Conservation (phyloP, 2,888 invertebrate species). For the Melolontha melolontha region DNA sequence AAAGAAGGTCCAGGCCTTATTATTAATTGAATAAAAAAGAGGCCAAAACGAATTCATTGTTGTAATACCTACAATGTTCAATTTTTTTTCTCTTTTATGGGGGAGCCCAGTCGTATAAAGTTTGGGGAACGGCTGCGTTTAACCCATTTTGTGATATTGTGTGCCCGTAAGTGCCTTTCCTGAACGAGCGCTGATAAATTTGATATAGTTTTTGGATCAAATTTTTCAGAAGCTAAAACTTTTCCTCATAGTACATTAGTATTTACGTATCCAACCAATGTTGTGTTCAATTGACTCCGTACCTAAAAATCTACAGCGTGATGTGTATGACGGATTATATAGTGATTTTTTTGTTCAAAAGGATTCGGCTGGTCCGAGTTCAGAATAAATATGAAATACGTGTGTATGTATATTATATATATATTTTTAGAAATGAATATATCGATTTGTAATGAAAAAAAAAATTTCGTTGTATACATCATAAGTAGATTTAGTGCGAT, state of each 20-base stretch:
- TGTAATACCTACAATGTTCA: conserved; percentile 24
- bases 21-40: conserved; percentile 1
- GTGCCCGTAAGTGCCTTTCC: conserved; percentile 51
- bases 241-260: conserved; percentile 57
- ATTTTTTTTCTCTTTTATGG: conserved; percentile 35
- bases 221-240: conserved; percentile 30
- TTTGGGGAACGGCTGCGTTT: conserved; percentile 47
- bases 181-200: conserved; percentile 41
- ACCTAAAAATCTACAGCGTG: conserved; percentile 61
- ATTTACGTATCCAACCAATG: conserved; percentile 60
- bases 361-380: conserved; percentile 59
- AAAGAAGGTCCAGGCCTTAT: conserved; percentile 6
- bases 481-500: conserved; percentile 60
- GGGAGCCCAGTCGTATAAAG: conserved; percentile 45
- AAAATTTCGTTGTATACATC: conserved; percentile 59
- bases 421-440: conserved; percentile 43
- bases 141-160: conserved; percentile 53
- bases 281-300: conserved; percentile 65
- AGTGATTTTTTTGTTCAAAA: conserved; percentile 20
- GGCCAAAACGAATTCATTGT: conserved; percentile 15
- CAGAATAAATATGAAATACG: conserved; percentile 33
- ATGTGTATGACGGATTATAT: conserved; percentile 59
- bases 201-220: conserved; percentile 24
- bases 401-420: conserved; percentile 40
- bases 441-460: conserved; percentile 39